Evolutionary conservation across 2,113 vertebrate species (phyloP), one percentile per base, ranked within the genome.

Genomic region (Acrocephalus kingi): DNA sequence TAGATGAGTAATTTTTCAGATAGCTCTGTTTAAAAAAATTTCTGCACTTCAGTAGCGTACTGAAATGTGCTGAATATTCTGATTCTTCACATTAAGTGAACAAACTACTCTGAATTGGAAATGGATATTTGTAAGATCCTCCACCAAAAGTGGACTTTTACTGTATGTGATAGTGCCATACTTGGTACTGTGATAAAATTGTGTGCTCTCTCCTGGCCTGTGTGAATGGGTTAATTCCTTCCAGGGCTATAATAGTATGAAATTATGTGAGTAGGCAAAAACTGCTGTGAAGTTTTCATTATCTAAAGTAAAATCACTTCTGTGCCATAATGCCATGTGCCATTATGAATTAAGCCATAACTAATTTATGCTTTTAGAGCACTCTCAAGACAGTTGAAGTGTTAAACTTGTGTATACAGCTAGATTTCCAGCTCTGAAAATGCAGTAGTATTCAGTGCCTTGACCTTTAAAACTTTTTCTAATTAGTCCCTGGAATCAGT

Each of bases 401-500:
- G 23, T 79, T 79, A 64, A 92, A 59, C 15, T 71, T 87, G 3
- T 64, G 7, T 19, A 13, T 64, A 21, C 28, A 56, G 72, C 7
- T 48, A 78, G 18, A 75, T 81, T 92, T 90, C 37, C 23, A 75
- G 15, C 17, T 68, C 64, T 90, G 49, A 75, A 81, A 72, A 74
- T 20, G 25, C 24, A 31, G 30, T 48, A 41, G 24, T 63, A 23
- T n/a, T 93, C 31, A 46, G 12, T 73, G 81, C 90, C 39, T 80
- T 52, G 59, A 77, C 78, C 63, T 51, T 76, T 66, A 74, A 72
- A 72, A 56, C 52, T 59, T 11, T 72, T 19, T 71, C n/a, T 71
- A 2, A 62, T 81, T 96, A 99, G 99, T 98, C 98, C 84, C 84
- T 99, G 96, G 99, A 99, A 97, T 98, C 98, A 23, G 98, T 99